Evolutionary conservation across 1,140 invertebrate species (phyloP).

Genomic region (Aphis gossypii): DNA sequence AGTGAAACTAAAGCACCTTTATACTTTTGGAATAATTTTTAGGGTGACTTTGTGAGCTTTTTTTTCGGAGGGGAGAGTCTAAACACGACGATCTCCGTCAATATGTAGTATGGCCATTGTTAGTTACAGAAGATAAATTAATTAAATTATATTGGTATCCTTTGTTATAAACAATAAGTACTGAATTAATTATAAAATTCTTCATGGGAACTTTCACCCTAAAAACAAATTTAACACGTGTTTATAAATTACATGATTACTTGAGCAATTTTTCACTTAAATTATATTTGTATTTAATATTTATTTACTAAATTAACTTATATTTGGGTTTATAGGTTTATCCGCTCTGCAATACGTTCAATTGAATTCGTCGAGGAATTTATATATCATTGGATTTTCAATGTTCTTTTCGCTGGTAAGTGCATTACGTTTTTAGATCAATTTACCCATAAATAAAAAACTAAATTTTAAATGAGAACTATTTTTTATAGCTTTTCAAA

Average conservation of each 20-base stretch:
- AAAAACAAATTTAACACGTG: not conserved
- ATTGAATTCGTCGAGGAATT: slow-evolving; percentile 81
- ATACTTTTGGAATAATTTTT: no score
- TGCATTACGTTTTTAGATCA: not conserved
- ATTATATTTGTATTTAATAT: not conserved
- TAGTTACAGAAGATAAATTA: no score
- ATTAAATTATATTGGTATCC: no score
- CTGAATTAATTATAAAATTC: no score
- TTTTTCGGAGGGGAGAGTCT: no score
- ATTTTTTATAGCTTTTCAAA: not conserved
- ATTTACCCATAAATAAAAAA: not conserved
- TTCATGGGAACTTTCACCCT: not conserved
- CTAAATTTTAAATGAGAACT: not conserved
- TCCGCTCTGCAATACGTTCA: slow-evolving; percentile 84
- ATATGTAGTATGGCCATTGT: no score
- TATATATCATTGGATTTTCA: slow-evolving; percentile 88
- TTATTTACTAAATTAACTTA: not conserved
- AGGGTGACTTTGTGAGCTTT: no score
- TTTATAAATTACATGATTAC: not conserved
- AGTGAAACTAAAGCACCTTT: no score
- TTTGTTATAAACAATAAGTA: no score
- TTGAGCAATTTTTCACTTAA: not conserved
- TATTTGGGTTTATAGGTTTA: slow-evolving; percentile 67
- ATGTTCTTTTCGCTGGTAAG: slow-evolving; percentile 81
- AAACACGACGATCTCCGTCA: no score